Conservation (phyloP, 1,140 invertebrate genomes). For the Drosophila novamexicana region DNA sequence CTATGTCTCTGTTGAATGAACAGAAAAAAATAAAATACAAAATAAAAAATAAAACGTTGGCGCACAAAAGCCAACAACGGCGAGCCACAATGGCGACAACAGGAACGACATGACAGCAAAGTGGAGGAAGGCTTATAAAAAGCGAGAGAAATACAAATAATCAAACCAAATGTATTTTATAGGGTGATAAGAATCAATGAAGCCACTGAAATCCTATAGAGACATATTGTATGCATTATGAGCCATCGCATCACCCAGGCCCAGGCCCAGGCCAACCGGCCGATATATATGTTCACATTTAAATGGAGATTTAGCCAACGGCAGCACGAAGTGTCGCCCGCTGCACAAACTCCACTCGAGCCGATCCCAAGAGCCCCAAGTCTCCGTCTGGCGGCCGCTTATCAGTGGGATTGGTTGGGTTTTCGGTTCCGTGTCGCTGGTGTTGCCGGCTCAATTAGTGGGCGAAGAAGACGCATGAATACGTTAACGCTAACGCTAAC, state of each 20-base stretch:
- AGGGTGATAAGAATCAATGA: conserved; percentile 84
- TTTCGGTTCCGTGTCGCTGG: conserved; percentile 27
- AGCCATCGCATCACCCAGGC: conserved; percentile 50
- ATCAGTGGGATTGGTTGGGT: conserved; percentile 34
- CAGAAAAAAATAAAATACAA: conserved; percentile 24
- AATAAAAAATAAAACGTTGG: conserved; percentile 59
- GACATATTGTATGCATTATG: conserved; percentile 84
- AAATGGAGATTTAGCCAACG: conserved; percentile 60
- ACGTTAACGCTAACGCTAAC: conserved; percentile 66
- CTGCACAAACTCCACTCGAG: conserved; percentile 34
- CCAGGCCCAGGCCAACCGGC: not conserved
- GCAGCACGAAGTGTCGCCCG: conserved; percentile 43
- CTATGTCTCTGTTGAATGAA: conserved; percentile 70
- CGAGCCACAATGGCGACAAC: conserved; percentile 70
- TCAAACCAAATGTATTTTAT: conserved; percentile 84
- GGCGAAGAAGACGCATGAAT: conserved; percentile 82
- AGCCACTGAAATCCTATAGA: conserved; percentile 85
- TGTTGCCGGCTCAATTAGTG: conserved; percentile 77
- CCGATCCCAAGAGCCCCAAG: conserved; percentile 4
- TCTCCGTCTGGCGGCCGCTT: conserved; percentile 38
- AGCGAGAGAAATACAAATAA: conserved; percentile 83
- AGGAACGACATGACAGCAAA: conserved; percentile 56
- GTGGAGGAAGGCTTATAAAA: conserved; percentile 37
- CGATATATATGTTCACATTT: conserved; percentile 44
- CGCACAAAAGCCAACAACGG: conserved; percentile 63